Conservation (phyloP, 30 jellyfish, hydroid and myxozoan species). For the Turritopsis rubra region DNA sequence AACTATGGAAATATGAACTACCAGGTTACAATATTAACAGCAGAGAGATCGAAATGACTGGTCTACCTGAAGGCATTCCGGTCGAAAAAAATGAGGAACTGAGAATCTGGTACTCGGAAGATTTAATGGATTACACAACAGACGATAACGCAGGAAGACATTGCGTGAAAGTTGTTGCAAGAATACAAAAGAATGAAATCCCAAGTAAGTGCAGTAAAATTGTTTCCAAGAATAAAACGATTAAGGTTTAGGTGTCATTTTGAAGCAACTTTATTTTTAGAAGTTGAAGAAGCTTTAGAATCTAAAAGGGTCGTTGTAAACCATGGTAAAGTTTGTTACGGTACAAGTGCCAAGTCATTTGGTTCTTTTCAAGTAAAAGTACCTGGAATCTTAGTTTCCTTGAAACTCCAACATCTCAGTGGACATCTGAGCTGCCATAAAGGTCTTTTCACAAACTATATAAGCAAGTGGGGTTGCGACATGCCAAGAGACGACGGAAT, state of each 20-base stretch:
- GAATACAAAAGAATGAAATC: neutral
- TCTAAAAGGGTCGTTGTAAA: neutral
- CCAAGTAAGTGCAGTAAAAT: neutral
- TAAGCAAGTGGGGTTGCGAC: neutral
- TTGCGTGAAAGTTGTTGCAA: neutral
- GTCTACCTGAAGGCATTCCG: neutral
- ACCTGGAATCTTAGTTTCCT: neutral
- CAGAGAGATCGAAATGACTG: neutral
- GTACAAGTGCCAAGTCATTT: neutral
- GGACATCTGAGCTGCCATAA: neutral
- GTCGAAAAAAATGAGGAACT: neutral
- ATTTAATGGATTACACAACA: neutral
- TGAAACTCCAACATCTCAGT: neutral
- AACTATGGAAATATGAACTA: neutral
- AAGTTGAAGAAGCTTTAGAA: neutral
- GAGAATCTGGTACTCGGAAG: neutral
- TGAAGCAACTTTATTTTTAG: neutral
- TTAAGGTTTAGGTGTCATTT: neutral
- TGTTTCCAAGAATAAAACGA: neutral
- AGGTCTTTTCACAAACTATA: neutral
- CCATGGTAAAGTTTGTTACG: neutral
- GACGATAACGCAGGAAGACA: neutral
- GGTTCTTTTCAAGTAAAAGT: neutral
- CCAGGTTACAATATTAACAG: neutral
- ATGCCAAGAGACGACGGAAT: neutral